These are phyloP conservation scores for Sycobia sp. DNA, from an alignment of 1,140 invertebrate genomes.

Conservation along the genomic window DNA sequence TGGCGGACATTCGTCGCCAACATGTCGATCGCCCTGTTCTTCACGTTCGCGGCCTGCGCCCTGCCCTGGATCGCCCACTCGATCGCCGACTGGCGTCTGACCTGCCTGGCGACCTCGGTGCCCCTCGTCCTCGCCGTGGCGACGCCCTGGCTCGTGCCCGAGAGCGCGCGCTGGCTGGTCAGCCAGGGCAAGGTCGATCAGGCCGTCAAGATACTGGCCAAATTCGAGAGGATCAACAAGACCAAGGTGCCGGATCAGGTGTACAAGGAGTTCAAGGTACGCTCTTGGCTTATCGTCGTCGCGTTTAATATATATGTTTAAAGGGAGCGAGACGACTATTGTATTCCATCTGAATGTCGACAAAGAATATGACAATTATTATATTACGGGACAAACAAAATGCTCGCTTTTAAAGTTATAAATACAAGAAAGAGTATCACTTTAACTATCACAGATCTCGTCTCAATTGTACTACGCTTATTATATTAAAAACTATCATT, in stretches of 20 bases:
- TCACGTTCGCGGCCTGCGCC: slow-evolving; percentile 77
- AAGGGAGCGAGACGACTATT: no score
- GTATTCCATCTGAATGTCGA: no score
- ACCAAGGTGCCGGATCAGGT: slow-evolving; percentile 74
- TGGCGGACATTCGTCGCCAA: slow-evolving; percentile 87
- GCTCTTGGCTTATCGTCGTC: no score
- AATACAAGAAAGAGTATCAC: no score
- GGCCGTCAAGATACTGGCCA: slow-evolving; percentile 76
- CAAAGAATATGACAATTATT: no score
- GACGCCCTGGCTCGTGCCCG: slow-evolving; percentile 78
- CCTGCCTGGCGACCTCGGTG: slow-evolving; percentile 74
- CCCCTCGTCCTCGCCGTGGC: slow-evolving; percentile 73
- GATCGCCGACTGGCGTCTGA: slow-evolving; percentile 76
- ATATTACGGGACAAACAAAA: no score
- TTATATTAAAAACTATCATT: no score
- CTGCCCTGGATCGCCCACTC: slow-evolving; percentile 83
- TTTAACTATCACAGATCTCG: no score
- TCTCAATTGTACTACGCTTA: no score
- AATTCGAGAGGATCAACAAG: slow-evolving; percentile 80
- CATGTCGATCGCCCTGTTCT: slow-evolving; percentile 88
- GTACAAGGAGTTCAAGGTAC: slow-evolving; percentile 74
- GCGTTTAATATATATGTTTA: no score
- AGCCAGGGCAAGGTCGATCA: slow-evolving; percentile 81
- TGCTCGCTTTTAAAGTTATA: no score
- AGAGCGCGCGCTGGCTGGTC: slow-evolving; percentile 84